These are phyloP conservation scores for Euglossa dilemma DNA, from an alignment of 1,140 invertebrate genomes.

Conservation along the genomic window DNA sequence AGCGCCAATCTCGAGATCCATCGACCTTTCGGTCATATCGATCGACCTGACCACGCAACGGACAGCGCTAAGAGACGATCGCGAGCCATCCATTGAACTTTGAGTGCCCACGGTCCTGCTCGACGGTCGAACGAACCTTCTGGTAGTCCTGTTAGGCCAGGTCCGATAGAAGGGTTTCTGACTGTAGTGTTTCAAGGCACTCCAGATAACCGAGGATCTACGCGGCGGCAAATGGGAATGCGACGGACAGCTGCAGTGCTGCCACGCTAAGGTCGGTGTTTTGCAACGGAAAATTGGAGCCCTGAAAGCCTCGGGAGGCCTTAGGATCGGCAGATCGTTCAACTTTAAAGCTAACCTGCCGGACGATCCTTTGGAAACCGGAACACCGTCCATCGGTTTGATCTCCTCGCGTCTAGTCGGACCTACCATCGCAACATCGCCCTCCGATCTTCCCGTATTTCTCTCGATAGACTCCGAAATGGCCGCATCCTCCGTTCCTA, in stretches of 20 bases:
- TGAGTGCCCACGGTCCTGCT: constrained; percentile 60
- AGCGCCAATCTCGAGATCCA: constrained; percentile 68
- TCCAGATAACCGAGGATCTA: constrained; percentile 71
- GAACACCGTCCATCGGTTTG: constrained; percentile 46
- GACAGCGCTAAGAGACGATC: constrained; percentile 47
- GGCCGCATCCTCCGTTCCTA: not conserved
- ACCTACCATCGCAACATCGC: not conserved
- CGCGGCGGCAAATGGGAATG: constrained; percentile 68
- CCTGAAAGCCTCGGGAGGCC: constrained; percentile 71
- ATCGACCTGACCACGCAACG: constrained; percentile 63
- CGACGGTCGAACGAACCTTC: constrained; percentile 45
- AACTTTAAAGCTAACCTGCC: constrained; percentile 12
- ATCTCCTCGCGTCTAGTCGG: constrained; percentile 6
- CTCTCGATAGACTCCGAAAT: constrained; percentile 16
- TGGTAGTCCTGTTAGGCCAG: constrained; percentile 70
- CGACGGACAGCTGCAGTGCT: constrained; percentile 70
- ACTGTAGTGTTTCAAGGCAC: constrained; percentile 69
- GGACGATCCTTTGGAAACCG: constrained; percentile 37
- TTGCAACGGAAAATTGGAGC: constrained; percentile 55
- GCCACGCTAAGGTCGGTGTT: constrained; percentile 60
- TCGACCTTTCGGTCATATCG: constrained; percentile 57
- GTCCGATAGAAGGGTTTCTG: constrained; percentile 73
- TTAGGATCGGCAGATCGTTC: constrained; percentile 67
- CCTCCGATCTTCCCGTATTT: not conserved
- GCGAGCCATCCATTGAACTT: constrained; percentile 54